Conservation (phyloP, 2,113 vertebrate genomes). For the Jaculus jaculus region DNA sequence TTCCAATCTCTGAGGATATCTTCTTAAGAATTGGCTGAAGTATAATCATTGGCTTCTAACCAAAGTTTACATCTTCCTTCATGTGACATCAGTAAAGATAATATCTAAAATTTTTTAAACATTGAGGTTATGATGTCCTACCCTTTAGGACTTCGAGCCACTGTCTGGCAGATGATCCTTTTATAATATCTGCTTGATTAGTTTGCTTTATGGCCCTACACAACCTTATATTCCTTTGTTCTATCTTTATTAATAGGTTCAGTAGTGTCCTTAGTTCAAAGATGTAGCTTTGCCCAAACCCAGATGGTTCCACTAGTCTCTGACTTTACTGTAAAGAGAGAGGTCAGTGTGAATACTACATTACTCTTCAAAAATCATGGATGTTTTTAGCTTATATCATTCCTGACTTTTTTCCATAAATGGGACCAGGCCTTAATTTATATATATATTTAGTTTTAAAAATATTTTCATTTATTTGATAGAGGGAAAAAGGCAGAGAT, state of each 20-base stretch:
- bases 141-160: background rate
- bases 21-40: background rate
- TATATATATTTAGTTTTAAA: background rate
- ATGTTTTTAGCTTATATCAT: background rate
- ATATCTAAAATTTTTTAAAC: slow-evolving; percentile 4
- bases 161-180: background rate
- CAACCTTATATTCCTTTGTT: background rate
- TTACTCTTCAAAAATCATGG: slow-evolving; percentile 18
- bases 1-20: background rate
- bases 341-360: background rate
- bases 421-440: background rate
- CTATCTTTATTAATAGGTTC: background rate
- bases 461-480: too few relatives aligned
- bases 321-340: background rate
- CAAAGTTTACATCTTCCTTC: background rate
- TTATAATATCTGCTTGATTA: slow-evolving; percentile 1
- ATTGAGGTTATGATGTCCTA: background rate
- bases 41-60: background rate
- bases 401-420: background rate
- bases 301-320: background rate
- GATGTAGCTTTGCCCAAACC: background rate
- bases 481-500: too few relatives aligned
- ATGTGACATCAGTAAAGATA: background rate
- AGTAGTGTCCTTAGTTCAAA: background rate
- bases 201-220: slow-evolving; percentile 7